These are phyloP conservation scores for rat (Rattus norvegicus) DNA, from an alignment of 2,113 vertebrate species.

Conservation along the genomic window DNA sequence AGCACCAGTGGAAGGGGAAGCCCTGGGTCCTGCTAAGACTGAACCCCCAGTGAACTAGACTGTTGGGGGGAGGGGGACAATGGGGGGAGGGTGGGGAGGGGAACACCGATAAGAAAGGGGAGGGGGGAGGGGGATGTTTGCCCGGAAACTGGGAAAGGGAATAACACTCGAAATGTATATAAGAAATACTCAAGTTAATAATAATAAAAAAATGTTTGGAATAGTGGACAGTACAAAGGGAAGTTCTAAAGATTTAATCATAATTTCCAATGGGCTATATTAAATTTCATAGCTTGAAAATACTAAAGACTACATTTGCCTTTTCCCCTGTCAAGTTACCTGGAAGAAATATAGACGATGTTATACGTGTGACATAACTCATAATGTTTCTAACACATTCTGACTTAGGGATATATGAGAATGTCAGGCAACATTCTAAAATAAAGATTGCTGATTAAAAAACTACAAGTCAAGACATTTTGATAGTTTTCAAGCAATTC, in stretches of 20 bases:
- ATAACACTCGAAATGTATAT: too few species aligned
- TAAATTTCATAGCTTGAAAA: slow-evolving; percentile 56
- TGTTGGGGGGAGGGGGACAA: too few species aligned
- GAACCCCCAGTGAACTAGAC: too few species aligned
- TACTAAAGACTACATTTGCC: neutral
- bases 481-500: slow-evolving; percentile 29
- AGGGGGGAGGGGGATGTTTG: too few species aligned
- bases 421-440: slow-evolving; percentile 55
- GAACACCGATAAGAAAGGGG: too few species aligned
- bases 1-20: too few species aligned
- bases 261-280: neutral
- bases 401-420: slow-evolving; percentile 40
- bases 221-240: neutral
- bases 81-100: too few species aligned
- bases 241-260: neutral
- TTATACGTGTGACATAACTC: neutral
- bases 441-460: slow-evolving; percentile 46
- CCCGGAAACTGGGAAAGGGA: too few species aligned
- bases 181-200: too few species aligned
- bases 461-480: slow-evolving; percentile 46
- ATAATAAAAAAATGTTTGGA: neutral
- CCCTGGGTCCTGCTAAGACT: too few species aligned
- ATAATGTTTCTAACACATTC: neutral
- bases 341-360: slow-evolving; percentile 13
- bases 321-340: neutral